These are phyloP conservation scores for Heterotis niloticus DNA, from an alignment of 2,113 vertebrate genomes.

Conservation along the genomic window DNA sequence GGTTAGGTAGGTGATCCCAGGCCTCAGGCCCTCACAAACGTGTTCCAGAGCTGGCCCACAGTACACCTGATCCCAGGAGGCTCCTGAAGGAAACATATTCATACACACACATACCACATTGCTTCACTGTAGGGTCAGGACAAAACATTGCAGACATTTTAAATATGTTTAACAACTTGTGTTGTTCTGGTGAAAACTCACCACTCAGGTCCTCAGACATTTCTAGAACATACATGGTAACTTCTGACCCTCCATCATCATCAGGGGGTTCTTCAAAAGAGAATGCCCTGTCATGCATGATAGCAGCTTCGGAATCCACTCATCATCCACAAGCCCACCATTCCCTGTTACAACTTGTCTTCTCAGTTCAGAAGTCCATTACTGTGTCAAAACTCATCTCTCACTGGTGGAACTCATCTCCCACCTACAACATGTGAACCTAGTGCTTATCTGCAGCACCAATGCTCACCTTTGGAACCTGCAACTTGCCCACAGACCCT, in stretches of 20 bases:
- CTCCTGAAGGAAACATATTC: conserved; percentile 58
- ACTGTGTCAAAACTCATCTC: background rate
- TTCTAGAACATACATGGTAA: conserved; percentile 84
- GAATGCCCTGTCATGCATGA: background rate
- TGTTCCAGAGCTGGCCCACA: conserved; percentile 78
- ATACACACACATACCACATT: background rate
- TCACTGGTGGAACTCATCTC: background rate
- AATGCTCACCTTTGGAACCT: too few species aligned
- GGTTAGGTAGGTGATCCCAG: conserved; percentile 80
- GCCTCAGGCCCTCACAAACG: conserved; percentile 83
- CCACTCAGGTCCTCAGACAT: conserved; percentile 80
- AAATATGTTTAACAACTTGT: background rate
- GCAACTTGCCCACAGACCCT: too few species aligned
- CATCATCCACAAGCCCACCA: background rate
- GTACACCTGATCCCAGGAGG: conserved; percentile 84
- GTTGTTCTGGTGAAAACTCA: conserved; percentile 48
- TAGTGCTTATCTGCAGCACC: too few species aligned
- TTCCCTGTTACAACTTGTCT: too few species aligned
- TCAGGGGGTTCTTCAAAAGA: conserved; percentile 78
- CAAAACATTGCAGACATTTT: background rate
- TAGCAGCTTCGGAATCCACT: background rate
- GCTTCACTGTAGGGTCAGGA: background rate
- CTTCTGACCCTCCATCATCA: conserved; percentile 82
- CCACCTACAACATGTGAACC: background rate
- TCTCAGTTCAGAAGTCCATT: too few species aligned